Base-by-base conservation (phyloP, 2,113 vertebrate species). In the Origma solitaria region DNA sequence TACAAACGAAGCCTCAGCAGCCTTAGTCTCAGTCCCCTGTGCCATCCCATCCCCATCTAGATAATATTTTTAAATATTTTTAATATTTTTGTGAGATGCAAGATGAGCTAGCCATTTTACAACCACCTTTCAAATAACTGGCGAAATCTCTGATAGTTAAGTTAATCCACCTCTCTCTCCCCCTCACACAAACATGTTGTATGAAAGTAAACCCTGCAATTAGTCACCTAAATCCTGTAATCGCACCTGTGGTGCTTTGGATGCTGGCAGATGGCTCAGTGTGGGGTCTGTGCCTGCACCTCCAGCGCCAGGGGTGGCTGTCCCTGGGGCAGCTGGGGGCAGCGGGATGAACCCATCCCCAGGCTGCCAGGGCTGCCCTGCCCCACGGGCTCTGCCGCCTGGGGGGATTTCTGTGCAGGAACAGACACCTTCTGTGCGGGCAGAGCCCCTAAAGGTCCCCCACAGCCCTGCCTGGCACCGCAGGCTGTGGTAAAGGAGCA, bases 191-290 rank as follows among this genome's bases (percentile, higher is more conserved):
- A 21, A 37, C 50, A 45, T 45, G 82, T 75, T 80, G 82, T 38
- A 78, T 50, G 92, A 61, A 90, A 96, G 96, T 83, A 78, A 94
- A 89, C 87, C 91, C 96, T 79, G 77, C 94, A 93, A 94, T 97
- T 92, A 96, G 87, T 91, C 38, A 14, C 86, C 75, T 64, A 80
- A 86, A 58, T 20, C 60, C 86, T 66, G 90, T 51, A 62, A 78
- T 89, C 57, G 57, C 94, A 95, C 96, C 95, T 65, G 91, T 47
- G 45, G 0, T 21, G 76, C 83, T 19, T 7, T 16, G 90, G 66
- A 8, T 19, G 19, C 86, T 24, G 73, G 93, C 94, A 96, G 94
- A 95, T 75, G 93, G 94, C n/a, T 70, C 1, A 2, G 86, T 25
- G 10, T 9, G 38, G 4, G 5, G 45, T 17, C 13, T 44, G 65